Percentiles rank a stretch among this genome's conserved stretches.
phyloP scores from a whole-genome alignment of 2,888 invertebrate species.

The Branchipolynoe longqiensis region DNA sequence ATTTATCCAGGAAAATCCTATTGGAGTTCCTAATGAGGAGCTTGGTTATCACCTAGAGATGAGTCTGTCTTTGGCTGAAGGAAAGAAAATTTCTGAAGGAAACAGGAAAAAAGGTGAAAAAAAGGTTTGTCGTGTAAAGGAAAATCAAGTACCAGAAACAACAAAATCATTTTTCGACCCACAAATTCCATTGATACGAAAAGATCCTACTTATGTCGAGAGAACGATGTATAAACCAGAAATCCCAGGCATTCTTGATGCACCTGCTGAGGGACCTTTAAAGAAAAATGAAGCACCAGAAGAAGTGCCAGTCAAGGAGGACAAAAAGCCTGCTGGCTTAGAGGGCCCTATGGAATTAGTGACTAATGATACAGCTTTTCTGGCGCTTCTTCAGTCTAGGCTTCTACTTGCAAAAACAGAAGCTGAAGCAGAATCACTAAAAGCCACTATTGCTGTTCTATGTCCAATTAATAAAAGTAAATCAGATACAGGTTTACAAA shows the following conservation, averaged over 20 bases:
- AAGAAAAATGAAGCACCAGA: not conserved
- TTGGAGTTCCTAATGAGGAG: no score
- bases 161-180: not conserved
- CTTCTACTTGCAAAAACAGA: not conserved
- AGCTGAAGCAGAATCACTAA: not conserved
- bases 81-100: no score
- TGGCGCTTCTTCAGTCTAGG: not conserved
- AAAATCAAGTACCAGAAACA: no score
- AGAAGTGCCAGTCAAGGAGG: not conserved
- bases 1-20: not conserved
- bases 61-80: no score
- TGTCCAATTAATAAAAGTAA: not conserved
- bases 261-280: no score
- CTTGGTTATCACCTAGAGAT: no score
- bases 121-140: no score
- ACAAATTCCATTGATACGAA: not conserved
- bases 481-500: no score
- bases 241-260: constrained; percentile 24
- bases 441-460: not conserved
- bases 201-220: constrained; percentile 20
- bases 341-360: not conserved
- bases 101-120: not conserved
- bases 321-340: not conserved
- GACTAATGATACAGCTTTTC: not conserved
- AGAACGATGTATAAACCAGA: constrained; percentile 32